phyloP scores from a whole-genome alignment of 2,888 invertebrate genomes.

The Drosophila nr. medialis region DNA sequence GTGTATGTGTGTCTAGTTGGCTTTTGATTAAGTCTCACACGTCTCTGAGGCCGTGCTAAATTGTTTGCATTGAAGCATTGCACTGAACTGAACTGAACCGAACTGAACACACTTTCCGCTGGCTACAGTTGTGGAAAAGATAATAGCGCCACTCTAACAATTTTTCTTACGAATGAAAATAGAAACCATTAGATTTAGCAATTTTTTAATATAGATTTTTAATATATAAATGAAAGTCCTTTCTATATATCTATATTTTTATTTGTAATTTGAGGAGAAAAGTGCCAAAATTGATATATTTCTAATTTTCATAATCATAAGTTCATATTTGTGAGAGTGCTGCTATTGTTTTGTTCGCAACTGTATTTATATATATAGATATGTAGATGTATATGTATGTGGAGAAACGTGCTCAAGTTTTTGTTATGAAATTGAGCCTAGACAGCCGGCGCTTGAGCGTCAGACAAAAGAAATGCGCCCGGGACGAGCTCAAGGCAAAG shows the following conservation, averaged over 20 bases:
- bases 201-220: background rate
- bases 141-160: background rate
- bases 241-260: background rate
- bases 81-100: slow-evolving; percentile 33
- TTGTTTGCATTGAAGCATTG: slow-evolving; percentile 72
- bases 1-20: slow-evolving; percentile 51
- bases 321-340: background rate
- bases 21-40: slow-evolving; percentile 76
- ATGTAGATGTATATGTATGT: background rate
- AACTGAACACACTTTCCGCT: slow-evolving; percentile 9
- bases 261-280: background rate
- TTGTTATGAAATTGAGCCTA: slow-evolving; percentile 79
- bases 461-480: slow-evolving; percentile 63
- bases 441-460: slow-evolving; percentile 50
- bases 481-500: slow-evolving; percentile 46
- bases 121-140: background rate
- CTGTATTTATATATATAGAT: background rate
- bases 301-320: background rate
- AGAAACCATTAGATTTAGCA: background rate
- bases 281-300: background rate
- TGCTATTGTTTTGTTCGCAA: background rate
- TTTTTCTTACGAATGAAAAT: background rate
- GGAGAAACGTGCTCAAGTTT: slow-evolving; percentile 74
- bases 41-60: slow-evolving; percentile 76
- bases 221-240: rapidly evolving